Base-by-base conservation (phyloP, 2,113 vertebrate genomes). In the Mastomys coucha region DNA sequence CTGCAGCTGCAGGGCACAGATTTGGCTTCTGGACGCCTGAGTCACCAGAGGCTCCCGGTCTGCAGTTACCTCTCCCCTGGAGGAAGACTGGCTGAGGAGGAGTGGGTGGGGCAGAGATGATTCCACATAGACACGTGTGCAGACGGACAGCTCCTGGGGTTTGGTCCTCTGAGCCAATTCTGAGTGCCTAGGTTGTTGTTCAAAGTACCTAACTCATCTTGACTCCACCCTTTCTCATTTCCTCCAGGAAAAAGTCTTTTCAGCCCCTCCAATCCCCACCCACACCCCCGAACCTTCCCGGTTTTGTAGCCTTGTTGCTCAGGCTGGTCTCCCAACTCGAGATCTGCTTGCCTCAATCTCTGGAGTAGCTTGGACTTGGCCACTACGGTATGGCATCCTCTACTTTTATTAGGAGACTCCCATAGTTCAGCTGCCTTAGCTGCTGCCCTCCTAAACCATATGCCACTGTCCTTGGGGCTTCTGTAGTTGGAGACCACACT, bases 11-110 rank as follows among this genome's bases (percentile, higher is more conserved):
- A 12, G 94, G 93, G 91, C 60, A 91, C 82, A 24, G 60, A 91
- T 89, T 89, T 91, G 88, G 60, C 70, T 28, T 80, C 14, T 58
- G 86, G 51, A 9, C 6, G 4, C 89, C 75, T 96, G 97, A 97
- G 92, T 98, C 97, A 97, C 84, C 69, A 56, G 70, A 88, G 63
- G 39, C 77, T 86, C 94, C 77, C 82, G 0, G 90, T 7, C n/a
- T 42, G 87, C 72, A 84, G 84, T 86, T 69, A 95, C 95, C 96
- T 97, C 67, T 97, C 65, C 85, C 90, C 75, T n/a, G 42, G 73
- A 88, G 94, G 90, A 70, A 85, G 56, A 11, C 17, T 0, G 14
- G n/a, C 82, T 33, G 96, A 4, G 65, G 39, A 92, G 60, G 58
- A 70, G 72, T 84, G 94, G 95, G 84, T 88, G 95, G 91, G 80